Evolutionary conservation across 2,888 invertebrate genomes (phyloP).

Genomic region (Amblyjoppa proteus): DNA sequence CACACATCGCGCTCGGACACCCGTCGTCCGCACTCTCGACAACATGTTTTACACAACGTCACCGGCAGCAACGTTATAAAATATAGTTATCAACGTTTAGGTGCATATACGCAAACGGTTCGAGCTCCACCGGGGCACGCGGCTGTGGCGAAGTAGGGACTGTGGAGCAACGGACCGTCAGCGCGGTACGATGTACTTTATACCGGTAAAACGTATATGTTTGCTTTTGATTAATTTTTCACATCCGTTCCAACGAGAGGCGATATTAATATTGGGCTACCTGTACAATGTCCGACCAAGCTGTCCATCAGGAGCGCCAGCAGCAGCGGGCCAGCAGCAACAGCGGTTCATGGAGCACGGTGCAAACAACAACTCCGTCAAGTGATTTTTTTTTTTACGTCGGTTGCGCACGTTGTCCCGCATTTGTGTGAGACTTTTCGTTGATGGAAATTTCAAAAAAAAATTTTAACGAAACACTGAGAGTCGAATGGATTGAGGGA

Average conservation of each 20-base stretch:
- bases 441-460: neutral
- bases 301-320: constrained; percentile 52
- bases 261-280: constrained; percentile 46
- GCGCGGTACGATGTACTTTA: constrained; percentile 25
- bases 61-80: constrained; percentile 48
- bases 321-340: constrained; percentile 2
- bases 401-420: neutral
- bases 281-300: constrained; percentile 49
- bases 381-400: constrained; percentile 1
- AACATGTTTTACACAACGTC: constrained; percentile 54
- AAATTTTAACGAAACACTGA: neutral
- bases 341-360: neutral
- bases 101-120: constrained; percentile 5
- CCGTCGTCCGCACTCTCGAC: constrained; percentile 28
- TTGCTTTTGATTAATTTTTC: constrained; percentile 58
- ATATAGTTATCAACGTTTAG: constrained; percentile 35
- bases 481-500: neutral
- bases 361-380: constrained; percentile 27
- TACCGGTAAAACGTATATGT: constrained; percentile 26
- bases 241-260: constrained; percentile 46
- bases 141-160: constrained; percentile 16
- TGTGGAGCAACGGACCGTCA: constrained; percentile 20
- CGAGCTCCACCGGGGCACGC: neutral
- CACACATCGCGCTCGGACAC: neutral
- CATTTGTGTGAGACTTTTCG: neutral